Base-by-base conservation (phyloP, 2,797 vertebrate species). In the Aulostomus chinensis region DNA sequence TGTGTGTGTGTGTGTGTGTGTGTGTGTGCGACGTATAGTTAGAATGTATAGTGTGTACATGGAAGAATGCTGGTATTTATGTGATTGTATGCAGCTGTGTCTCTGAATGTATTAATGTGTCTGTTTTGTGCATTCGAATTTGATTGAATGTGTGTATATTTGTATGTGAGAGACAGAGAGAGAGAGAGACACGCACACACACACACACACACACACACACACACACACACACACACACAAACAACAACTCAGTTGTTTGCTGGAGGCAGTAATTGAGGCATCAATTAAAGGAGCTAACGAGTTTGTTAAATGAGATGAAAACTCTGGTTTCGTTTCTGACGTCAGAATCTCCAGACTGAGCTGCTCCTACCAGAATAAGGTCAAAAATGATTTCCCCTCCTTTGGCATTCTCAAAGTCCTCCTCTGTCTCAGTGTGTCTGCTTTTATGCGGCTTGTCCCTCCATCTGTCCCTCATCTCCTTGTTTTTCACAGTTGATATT, bases 301-400 rank as follows among this genome's bases (percentile, higher is more conserved):
- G 78, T 81, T 83, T 85, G 81, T 74, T 81, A 77, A 84, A 87
- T 84, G 83, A 82, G 68, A 81, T 62, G 75, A 78, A 81, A 82
- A 79, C 56, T 68, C 40, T 34, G 62, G 42, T 72, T 62, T 61
- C 66, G 68, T 64, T 45, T 76, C 61, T 80, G 78, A 85, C 71
- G 60, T 86, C 78, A 81, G 33, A 37, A 30, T 45, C 56, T 29
- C 20, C 65, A 83, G 70, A 62, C 50, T 46, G 48, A 28, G 24
- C 38, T 48, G 50, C 37, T 59, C 41, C 43, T 12, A 10, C 33
- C 34, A 53, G 32, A 66, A 72, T 60, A 58, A 81, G 74, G 76
- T 75, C 69, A 78, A 68, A 55, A 3, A 1, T 12, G 21, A 50
- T 65, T 33, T 31, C 21, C 43, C 10, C 5, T 15, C 7, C 25